Evolutionary conservation across 2,113 vertebrate genomes (phyloP), one percentile per base, ranked within the genome.

Genomic region (Polypterus bichir): DNA sequence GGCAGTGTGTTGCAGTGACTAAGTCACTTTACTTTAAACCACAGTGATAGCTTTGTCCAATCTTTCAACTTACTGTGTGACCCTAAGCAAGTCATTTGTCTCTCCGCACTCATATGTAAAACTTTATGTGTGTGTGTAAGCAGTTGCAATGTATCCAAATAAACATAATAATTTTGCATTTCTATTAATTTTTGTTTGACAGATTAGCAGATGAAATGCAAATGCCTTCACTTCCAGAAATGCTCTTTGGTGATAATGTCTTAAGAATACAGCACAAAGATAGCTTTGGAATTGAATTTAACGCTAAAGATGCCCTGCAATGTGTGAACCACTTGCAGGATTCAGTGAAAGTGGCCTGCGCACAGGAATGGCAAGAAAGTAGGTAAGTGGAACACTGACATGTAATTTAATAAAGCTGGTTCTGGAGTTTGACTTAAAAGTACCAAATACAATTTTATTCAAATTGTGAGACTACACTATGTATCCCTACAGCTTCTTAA

Each of bases 351-450:
- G 95, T 99, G 57, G 94, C 96, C 6, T 99, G 95, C 77, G 94
- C 95, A 8, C 93, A 95, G 65, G 93, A 97, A 64, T 98, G 96
- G 95, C 93, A 92, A 75, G 93, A 97, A 70, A 94, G 95, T 86
- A 90, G 96, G 91, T 84, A 45, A 62, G 75, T 81, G 79, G 69
- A 74, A 69, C 27, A 53, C 8, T 4, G 44, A 7, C 6, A 44
- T 10, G 63, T 4, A 6, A 27, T 27, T 27, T 27, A 2, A 27
- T 27, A 27, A 27, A 27, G 27, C 27, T 27, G 27, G 27, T 27
- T 27, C 27, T 27, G 27, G 27, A 27, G 27, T 27, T 27, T 27
- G 27, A 27, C 27, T 27, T 27, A 27, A 27, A 27, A 27, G 27
- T 27, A 27, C 27, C 27, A 27, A 27, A 27, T 27, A 27, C 27